Percentiles rank a stretch among this genome's conserved stretches.
These are phyloP conservation scores for Rhagoletis pomonella DNA, from an alignment of 1,140 invertebrate genomes.

Conservation along the genomic window DNA sequence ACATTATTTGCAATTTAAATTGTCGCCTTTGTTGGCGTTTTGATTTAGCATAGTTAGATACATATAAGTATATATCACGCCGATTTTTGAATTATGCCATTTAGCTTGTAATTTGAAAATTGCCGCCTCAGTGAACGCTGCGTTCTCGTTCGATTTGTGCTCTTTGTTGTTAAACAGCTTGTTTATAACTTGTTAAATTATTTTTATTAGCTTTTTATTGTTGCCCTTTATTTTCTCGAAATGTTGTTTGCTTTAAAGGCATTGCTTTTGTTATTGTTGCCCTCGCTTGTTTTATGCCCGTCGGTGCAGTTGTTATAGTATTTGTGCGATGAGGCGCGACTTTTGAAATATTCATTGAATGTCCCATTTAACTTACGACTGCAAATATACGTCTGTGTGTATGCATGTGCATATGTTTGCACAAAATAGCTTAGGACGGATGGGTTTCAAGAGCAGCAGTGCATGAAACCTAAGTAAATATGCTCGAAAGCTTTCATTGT, in stretches of 20 bases:
- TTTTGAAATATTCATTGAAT: slow-evolving; percentile 44
- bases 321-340: slow-evolving; percentile 19
- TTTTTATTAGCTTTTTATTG: slow-evolving; percentile 40
- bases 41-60: background rate
- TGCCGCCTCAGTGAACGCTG: background rate
- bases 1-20: slow-evolving; percentile 23
- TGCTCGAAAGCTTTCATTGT: slow-evolving; percentile 6
- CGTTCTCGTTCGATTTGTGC: background rate
- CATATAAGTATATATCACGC: background rate
- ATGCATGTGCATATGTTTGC: no score
- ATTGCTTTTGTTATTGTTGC: background rate
- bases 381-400: background rate
- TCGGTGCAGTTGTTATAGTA: background rate
- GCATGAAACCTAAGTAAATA: slow-evolving; percentile 41
- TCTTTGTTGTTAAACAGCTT: slow-evolving; percentile 29
- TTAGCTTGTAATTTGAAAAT: slow-evolving; percentile 34
- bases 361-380: background rate
- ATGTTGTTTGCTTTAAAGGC: background rate
- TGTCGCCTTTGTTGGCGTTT: background rate
- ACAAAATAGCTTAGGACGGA: background rate
- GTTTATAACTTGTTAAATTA: slow-evolving; percentile 37
- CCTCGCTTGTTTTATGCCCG: background rate
- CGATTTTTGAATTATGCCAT: slow-evolving; percentile 45
- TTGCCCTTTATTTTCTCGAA: background rate
- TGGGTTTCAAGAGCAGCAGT: background rate